Evolutionary conservation across 2,797 vertebrate species (phyloP).

Genomic region (Lophius americanus): DNA sequence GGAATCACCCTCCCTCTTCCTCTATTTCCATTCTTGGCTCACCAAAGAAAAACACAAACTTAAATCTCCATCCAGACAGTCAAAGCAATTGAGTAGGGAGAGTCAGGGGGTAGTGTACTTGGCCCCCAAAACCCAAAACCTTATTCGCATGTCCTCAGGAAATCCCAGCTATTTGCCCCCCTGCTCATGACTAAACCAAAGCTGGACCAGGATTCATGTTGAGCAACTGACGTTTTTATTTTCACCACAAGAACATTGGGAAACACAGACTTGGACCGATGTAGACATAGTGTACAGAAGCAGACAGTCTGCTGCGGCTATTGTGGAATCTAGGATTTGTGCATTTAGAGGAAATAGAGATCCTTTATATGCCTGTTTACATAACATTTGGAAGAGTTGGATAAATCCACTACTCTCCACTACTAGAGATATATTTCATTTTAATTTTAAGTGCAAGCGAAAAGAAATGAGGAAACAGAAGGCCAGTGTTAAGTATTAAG

Average conservation of each 20-base stretch:
- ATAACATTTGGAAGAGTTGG: slow-evolving; percentile 38
- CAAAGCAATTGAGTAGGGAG: slow-evolving; percentile 31
- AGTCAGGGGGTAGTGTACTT: slow-evolving; percentile 1
- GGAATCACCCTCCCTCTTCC: slow-evolving; percentile 14
- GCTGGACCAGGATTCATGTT: slow-evolving; percentile 41
- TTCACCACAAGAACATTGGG: slow-evolving; percentile 44
- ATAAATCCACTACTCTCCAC: slow-evolving; percentile 11
- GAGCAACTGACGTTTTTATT: slow-evolving; percentile 55
- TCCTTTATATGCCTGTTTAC: slow-evolving; percentile 50
- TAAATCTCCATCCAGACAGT: slow-evolving; percentile 45
- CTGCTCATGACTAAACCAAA: slow-evolving; percentile 30
- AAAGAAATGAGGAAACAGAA: slow-evolving; percentile 41
- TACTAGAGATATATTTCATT: slow-evolving; percentile 45
- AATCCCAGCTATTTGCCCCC: slow-evolving; percentile 49
- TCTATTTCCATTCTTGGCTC: slow-evolving; percentile 37
- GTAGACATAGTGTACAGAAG: slow-evolving; percentile 35
- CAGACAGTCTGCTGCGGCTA: slow-evolving; percentile 57
- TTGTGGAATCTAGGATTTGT: slow-evolving; percentile 38
- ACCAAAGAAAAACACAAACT: slow-evolving; percentile 50
- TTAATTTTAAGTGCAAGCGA: slow-evolving; percentile 24
- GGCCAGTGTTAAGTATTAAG: slow-evolving; percentile 6
- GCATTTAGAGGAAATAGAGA: slow-evolving; percentile 47
- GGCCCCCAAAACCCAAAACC: slow-evolving; percentile 3
- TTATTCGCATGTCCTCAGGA: slow-evolving; percentile 45
- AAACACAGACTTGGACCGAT: slow-evolving; percentile 39